A percentile compares a stretch with the other conserved stretches of the same genome.
phyloP scores from a whole-genome alignment of 2,797 vertebrate genomes.

The Halcyon leucocephala region DNA sequence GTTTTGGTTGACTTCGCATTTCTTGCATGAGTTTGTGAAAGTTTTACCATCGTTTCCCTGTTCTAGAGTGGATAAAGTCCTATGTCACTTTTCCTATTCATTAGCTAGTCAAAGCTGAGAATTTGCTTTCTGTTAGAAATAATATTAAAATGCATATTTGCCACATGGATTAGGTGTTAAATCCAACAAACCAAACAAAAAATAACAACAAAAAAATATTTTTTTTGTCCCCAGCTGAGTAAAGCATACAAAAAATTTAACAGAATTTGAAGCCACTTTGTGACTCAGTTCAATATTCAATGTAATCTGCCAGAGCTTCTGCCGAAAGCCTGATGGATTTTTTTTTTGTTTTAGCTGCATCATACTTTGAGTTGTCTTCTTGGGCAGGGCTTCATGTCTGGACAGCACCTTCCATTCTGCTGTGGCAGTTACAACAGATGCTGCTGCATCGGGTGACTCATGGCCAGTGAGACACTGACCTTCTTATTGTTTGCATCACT shows the following conservation, averaged over 20 bases:
- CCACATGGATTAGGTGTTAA: not conserved
- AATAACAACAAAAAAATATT: not conserved
- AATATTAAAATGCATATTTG: not conserved
- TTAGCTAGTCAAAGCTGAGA: not conserved
- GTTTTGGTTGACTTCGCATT: not conserved
- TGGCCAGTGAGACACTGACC: not conserved
- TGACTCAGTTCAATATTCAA: not conserved
- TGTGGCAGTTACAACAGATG: not conserved
- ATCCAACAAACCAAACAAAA: not conserved
- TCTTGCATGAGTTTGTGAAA: not conserved
- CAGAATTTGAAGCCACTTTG: not conserved
- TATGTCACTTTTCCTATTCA: not conserved
- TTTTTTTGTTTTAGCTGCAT: constrained; percentile 22
- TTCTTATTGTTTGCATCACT: fast-evolving
- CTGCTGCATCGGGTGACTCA: not conserved
- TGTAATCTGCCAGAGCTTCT: not conserved
- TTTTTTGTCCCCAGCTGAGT: not conserved
- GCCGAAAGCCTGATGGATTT: not conserved
- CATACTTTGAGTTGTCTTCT: not conserved
- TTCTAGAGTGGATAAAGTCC: not conserved
- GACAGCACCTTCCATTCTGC: not conserved
- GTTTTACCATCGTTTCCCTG: not conserved
- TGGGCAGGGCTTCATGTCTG: not conserved
- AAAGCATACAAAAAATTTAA: not conserved
- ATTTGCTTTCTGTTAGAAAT: not conserved